Evolutionary conservation across 2,113 vertebrate genomes (phyloP).

Genomic region (Aspiorhynchus laticeps): DNA sequence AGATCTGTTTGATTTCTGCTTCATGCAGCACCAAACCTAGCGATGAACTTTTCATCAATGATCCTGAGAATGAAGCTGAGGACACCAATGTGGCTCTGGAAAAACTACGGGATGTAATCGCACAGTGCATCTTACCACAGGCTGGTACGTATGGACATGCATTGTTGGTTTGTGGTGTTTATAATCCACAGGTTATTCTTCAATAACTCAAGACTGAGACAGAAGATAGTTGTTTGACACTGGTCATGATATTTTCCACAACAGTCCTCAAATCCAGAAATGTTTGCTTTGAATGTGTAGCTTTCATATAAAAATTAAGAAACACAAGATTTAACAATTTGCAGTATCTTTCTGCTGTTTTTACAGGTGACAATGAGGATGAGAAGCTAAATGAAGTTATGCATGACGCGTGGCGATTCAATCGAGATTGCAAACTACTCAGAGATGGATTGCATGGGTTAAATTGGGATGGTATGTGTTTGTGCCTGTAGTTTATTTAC

Average conservation of each 20-base stretch:
- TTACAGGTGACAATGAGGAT: conserved; percentile 93
- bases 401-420: conserved; percentile 97
- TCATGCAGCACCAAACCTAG: conserved; percentile 87
- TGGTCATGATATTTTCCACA: too few species aligned
- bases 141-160: conserved; percentile 82
- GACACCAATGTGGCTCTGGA: conserved; percentile 95
- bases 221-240: background rate
- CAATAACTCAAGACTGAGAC: too few species aligned
- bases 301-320: background rate
- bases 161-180: background rate
- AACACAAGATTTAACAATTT: too few species aligned
- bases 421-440: conserved; percentile 92
- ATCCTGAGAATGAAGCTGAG: conserved; percentile 91
- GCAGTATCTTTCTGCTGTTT: background rate
- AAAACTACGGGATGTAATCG: conserved; percentile 96
- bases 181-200: background rate
- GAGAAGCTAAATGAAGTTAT: conserved; percentile 97
- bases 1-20: conserved; percentile 1
- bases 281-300: background rate
- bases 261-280: background rate
- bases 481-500: background rate
- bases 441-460: conserved; percentile 93
- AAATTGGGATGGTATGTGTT: conserved; percentile 91
- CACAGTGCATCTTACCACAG: conserved; percentile 98
- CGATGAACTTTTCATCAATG: conserved; percentile 90